phyloP scores from a whole-genome alignment of 2,888 invertebrate genomes.

The Scelioninae gen. 1 region DNA sequence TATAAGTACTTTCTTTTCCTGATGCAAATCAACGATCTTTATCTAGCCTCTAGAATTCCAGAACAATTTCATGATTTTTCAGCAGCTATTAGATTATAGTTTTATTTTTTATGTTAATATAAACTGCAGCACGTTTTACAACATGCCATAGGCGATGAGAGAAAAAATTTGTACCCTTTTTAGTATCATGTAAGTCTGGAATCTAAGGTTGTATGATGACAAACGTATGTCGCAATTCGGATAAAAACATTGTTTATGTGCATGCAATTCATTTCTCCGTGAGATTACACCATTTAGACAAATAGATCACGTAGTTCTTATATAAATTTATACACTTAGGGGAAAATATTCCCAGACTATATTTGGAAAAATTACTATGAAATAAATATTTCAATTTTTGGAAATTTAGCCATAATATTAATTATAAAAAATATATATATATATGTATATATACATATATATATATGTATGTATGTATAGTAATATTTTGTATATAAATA shows the following conservation, averaged over 20 bases:
- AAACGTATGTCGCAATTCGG: slow-evolving; percentile 29
- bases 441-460: too few relatives aligned
- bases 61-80: neutral
- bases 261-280: slow-evolving; percentile 32
- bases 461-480: too few relatives aligned
- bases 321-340: slow-evolving; percentile 30
- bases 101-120: neutral
- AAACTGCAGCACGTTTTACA: neutral
- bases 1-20: slow-evolving; percentile 46
- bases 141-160: neutral
- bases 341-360: too few relatives aligned
- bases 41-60: neutral
- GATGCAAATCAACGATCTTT: slow-evolving; percentile 20
- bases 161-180: slow-evolving; percentile 14
- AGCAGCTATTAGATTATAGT: neutral
- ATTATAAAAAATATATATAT: too few relatives aligned
- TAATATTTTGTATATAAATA: too few relatives aligned
- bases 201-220: slow-evolving; percentile 29
- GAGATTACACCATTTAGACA: slow-evolving; percentile 33
- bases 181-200: slow-evolving; percentile 14
- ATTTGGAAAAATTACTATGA: too few relatives aligned
- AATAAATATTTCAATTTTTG: too few relatives aligned
- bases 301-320: slow-evolving; percentile 46
- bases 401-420: too few relatives aligned
- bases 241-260: slow-evolving; percentile 52